Conservation (phyloP, 2,113 vertebrate genomes). For the Copsychus sechellarum region DNA sequence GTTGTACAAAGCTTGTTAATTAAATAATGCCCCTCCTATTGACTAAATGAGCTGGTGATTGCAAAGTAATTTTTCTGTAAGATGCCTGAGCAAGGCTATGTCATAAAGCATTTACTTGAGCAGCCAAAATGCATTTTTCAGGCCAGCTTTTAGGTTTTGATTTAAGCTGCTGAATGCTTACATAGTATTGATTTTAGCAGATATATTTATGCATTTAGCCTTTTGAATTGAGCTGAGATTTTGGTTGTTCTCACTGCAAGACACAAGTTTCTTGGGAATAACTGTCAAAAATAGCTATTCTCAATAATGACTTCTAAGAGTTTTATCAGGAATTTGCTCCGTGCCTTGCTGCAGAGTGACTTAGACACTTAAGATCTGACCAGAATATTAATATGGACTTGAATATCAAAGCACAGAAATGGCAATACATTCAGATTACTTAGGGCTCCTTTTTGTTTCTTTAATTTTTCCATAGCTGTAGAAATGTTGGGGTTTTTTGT, state of each 20-base stretch:
- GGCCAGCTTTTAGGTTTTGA: background rate
- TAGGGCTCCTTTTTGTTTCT: background rate
- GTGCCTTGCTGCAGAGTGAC: background rate
- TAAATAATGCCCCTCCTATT: background rate
- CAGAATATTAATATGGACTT: conserved; percentile 26
- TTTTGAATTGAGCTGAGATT: background rate
- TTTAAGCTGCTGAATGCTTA: background rate
- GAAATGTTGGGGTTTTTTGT: fast-evolving
- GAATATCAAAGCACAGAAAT: background rate
- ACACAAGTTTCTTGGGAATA: background rate
- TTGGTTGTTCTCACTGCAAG: background rate
- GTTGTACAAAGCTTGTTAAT: background rate
- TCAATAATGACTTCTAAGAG: background rate
- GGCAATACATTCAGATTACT: background rate
- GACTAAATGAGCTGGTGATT: background rate
- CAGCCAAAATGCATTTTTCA: background rate
- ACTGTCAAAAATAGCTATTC: background rate
- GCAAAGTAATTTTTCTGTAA: background rate
- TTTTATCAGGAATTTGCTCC: background rate
- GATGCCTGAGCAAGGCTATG: background rate
- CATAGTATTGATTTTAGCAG: background rate
- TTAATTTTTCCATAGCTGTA: background rate
- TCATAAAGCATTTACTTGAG: background rate
- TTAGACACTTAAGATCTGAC: background rate
- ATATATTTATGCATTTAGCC: background rate